Evolutionary conservation across 1,140 invertebrate species (phyloP).

Genomic region (Eupristina koningsbergeri): DNA sequence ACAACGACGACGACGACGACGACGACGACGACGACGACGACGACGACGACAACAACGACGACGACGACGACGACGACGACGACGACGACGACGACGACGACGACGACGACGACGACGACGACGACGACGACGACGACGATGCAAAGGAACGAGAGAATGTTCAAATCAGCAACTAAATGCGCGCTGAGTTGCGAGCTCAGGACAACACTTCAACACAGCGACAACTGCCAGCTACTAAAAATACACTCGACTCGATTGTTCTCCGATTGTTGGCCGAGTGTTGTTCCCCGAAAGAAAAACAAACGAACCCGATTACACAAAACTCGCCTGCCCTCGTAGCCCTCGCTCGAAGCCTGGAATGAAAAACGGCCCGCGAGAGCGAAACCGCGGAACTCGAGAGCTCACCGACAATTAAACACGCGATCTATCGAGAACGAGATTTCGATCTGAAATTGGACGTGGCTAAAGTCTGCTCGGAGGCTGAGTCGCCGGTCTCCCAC

Average conservation of each 20-base stretch:
- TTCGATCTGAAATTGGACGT: neutral
- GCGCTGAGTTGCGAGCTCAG: too few species aligned
- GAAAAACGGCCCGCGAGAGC: too few species aligned
- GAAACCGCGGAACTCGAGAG: too few species aligned
- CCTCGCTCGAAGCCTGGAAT: too few species aligned
- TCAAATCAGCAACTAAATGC: conserved; percentile 28
- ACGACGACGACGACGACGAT: neutral
- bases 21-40: neutral
- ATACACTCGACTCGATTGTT: neutral
- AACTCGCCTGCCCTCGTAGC: too few species aligned
- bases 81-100: neutral
- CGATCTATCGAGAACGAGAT: too few species aligned
- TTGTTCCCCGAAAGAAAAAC: neutral
- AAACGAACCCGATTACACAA: too few species aligned
- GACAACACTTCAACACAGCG: too few species aligned
- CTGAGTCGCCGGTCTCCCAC: neutral
- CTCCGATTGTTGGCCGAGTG: neutral
- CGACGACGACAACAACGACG: neutral
- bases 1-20: neutral
- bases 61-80: neutral
- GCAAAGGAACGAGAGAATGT: too few species aligned
- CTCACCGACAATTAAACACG: too few species aligned
- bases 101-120: neutral
- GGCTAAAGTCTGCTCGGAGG: neutral
- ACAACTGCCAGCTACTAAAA: too few species aligned